phyloP scores from a whole-genome alignment of 2,888 invertebrate genomes.

The Branchipolynoe longqiensis region DNA sequence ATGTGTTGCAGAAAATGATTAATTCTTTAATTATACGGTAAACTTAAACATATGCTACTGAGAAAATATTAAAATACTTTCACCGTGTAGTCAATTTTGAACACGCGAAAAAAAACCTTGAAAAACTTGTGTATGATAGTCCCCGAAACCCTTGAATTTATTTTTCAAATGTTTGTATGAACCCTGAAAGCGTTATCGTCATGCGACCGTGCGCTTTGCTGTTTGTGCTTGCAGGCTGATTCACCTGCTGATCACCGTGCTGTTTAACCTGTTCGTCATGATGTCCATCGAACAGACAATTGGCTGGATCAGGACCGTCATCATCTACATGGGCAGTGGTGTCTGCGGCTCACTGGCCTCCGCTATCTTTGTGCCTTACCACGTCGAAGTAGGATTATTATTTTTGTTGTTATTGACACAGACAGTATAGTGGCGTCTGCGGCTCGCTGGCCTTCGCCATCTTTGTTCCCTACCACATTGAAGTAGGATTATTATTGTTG shows the following conservation, averaged over 20 bases:
- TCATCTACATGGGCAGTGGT: constrained; percentile 96
- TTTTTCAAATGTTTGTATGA: too few species aligned
- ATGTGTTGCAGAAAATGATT: too few species aligned
- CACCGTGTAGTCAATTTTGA: too few species aligned
- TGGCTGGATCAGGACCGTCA: constrained; percentile 93
- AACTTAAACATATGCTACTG: too few species aligned
- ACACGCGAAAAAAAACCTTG: too few species aligned
- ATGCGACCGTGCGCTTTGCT: too few species aligned
- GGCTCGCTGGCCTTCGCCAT: constrained; percentile 98
- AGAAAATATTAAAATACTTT: too few species aligned
- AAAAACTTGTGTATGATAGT: too few species aligned
- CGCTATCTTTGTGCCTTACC: constrained; percentile 97
- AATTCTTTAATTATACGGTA: too few species aligned
- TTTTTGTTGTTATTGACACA: too few species aligned
- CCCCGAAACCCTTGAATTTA: too few species aligned
- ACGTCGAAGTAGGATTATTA: constrained; percentile 85
- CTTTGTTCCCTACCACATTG: constrained; percentile 96
- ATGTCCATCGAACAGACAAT: constrained; percentile 97
- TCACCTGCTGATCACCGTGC: constrained; percentile 92
- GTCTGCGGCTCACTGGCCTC: constrained; percentile 98
- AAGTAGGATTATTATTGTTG: constrained; percentile 76
- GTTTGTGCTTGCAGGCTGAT: constrained; percentile 85
- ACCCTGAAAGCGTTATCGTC: too few species aligned
- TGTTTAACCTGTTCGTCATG: constrained; percentile 96
- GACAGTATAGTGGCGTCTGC: constrained; percentile 96